Base-by-base conservation (phyloP, 1,140 invertebrate genomes). In the Solenopsis invicta region DNA sequence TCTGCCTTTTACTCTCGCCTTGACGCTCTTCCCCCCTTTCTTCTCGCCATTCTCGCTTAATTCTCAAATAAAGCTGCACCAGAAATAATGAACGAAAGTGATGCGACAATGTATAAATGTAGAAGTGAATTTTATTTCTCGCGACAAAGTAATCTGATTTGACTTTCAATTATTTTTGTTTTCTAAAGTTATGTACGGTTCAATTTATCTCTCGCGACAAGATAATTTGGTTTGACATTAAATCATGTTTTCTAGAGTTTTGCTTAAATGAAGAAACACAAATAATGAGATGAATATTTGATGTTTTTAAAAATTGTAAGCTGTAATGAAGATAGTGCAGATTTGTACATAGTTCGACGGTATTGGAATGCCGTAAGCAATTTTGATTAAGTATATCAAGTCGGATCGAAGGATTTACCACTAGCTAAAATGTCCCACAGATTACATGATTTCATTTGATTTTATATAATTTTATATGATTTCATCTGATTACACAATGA, bases 291-390 rank as follows among this genome's bases (percentile, higher is more conserved):
- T 59, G 13, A 34, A 78, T 29, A 0, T 48, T 21, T 59, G 8
- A 59, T 62, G 0, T 21, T 21, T 54, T 4, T 37, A 5, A 5
- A 12, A 52, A 67, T 52, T 69, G 18, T 13, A 41, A 64, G 3
- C 6, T 24, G n/a, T 21, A 24, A 80, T 67, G 4, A 66, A 9
- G 1, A 4, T 9, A 52, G 8, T n/a, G 41, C 34, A 54, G 4
- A 69, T 54, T 21, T 45, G 8, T 61, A 34, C 37, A 9, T 4
- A 37, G 18, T 48, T 74, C 18, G 41, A 18, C n/a, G n/a, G 21
- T 75, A 75, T 74, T 48, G 52, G 75, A 62, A 75, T 50, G 67
- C 74, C 41, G 48, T 21, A 74, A 74, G 45, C 56, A 84, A 61
- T 59, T 84, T 61, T 84, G 54, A 74, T 75, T 84, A 74, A 84